Base-by-base conservation (phyloP, 2,888 invertebrate genomes). In the Chalcosyrphus nemorum region DNA sequence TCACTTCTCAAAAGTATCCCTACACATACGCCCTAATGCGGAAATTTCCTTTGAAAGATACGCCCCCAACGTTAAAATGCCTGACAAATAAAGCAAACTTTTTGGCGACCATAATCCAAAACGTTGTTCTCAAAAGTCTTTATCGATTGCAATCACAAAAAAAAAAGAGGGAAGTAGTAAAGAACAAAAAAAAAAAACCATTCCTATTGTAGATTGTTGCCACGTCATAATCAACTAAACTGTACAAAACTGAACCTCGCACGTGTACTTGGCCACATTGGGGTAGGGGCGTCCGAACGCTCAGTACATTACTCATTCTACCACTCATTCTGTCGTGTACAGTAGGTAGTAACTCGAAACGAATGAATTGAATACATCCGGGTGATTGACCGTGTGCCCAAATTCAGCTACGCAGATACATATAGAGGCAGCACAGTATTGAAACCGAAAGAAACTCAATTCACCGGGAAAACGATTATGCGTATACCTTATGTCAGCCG, bases 301-400 rank as follows among this genome's bases (percentile, higher is more conserved):
- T n/a, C 13, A 59, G 38, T 24, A 41, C 43, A 19, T 2, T 35
- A 38, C 21, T 38, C 24, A 24, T 21, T 38, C 2, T 13, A 13
- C 27, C 32, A 7, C n/a, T n/a, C n/a, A n/a, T n/a, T n/a, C n/a
- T n/a, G n/a, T n/a, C n/a, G n/a, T n/a, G n/a, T n/a, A n/a, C n/a
- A n/a, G n/a, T n/a, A n/a, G n/a, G n/a, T n/a, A n/a, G n/a, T n/a
- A n/a, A n/a, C n/a, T n/a, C n/a, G n/a, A n/a, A n/a, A 7, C 32
- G 56, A 9, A 24, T 24, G n/a, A 50, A 50, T 27, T 50, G 15
- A 24, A 52, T 43, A 68, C 68, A 75, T 81, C 81, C 81, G 81
- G 81, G 81, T 81, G 74, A 75, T 54, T 81, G 81, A 68, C 81
- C 81, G 81, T 63, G 61, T 27, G 66, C 41, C 74, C 61, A 74